A percentile compares a stretch with the other conserved stretches of the same genome.
Evolutionary conservation across 2,888 invertebrate genomes (phyloP).

Genomic region (Acleris literana): DNA sequence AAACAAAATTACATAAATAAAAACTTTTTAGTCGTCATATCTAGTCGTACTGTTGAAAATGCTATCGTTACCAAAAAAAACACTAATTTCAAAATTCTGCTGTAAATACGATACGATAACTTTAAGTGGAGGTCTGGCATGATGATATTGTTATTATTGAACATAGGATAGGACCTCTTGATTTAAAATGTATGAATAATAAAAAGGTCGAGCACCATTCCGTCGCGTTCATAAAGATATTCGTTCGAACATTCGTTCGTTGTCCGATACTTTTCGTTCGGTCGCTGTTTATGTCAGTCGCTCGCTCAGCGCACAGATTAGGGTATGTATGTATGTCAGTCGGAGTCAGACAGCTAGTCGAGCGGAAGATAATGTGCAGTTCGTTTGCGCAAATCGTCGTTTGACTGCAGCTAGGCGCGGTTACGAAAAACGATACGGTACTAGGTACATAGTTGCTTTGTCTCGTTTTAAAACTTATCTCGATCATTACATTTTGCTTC

Average conservation of each 20-base stretch:
- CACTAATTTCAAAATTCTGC: too few species aligned
- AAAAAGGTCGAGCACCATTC: too few species aligned
- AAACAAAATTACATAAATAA: too few species aligned
- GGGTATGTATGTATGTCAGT: constrained; percentile 11
- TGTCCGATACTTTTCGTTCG: constrained; percentile 1
- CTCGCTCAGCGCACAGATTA: too few species aligned
- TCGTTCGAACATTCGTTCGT: background rate
- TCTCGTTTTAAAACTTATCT: constrained; percentile 44
- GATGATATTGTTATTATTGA: too few species aligned
- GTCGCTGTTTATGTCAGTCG: constrained; percentile 27
- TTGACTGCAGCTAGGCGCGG: constrained; percentile 51
- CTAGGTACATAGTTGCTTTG: constrained; percentile 60
- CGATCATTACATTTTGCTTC: constrained; percentile 42
- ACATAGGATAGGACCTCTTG: too few species aligned
- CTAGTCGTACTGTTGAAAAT: too few species aligned
- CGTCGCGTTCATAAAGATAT: background rate
- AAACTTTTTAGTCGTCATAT: too few species aligned
- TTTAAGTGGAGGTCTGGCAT: too few species aligned
- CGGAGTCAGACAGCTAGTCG: constrained; percentile 36
- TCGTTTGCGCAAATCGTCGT: constrained; percentile 42
- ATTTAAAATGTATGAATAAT: too few species aligned
- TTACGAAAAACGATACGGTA: constrained; percentile 52
- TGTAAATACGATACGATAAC: too few species aligned
- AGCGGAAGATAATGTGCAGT: constrained; percentile 59
- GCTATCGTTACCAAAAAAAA: too few species aligned